Percentiles rank a stretch among this genome's conserved stretches.
Conservation (phyloP, 92 coral and sea anemone species). For the Zoanthus sociatus region DNA sequence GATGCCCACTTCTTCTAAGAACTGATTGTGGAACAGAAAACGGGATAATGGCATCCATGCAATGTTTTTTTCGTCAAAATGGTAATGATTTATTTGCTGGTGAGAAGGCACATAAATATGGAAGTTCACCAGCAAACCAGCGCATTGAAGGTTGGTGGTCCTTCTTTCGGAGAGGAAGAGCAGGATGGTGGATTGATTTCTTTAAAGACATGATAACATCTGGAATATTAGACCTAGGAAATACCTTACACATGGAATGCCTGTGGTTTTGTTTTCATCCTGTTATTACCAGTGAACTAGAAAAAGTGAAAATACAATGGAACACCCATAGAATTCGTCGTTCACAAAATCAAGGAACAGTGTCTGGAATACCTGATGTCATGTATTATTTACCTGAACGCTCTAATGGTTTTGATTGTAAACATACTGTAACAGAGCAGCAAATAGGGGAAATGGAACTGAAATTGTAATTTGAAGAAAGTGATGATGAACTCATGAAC, state of each 20-base stretch:
- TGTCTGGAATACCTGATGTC: constrained; percentile 72
- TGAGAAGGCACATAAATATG: constrained; percentile 61
- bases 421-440: neutral
- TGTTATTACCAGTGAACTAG: constrained; percentile 51
- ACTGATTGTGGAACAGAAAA: constrained; percentile 70
- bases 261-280: constrained; percentile 65
- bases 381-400: constrained; percentile 72
- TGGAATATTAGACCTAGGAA: constrained; percentile 63
- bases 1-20: constrained; percentile 56
- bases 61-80: constrained; percentile 54
- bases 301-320: constrained; percentile 65
- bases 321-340: constrained; percentile 65
- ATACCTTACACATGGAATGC: constrained; percentile 65
- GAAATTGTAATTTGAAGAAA: too few relatives aligned
- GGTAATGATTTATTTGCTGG: constrained; percentile 55
- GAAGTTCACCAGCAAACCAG: constrained; percentile 64
- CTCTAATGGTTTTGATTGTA: constrained; percentile 63
- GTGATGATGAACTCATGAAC: too few relatives aligned
- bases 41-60: constrained; percentile 61
- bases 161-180: constrained; percentile 59
- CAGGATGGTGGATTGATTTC: constrained; percentile 66
- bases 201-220: constrained; percentile 61
- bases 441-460: neutral
- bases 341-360: constrained; percentile 57
- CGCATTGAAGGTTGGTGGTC: constrained; percentile 69